phyloP scores from a whole-genome alignment of 2,888 invertebrate species.

The Petrophora chlorosata region DNA sequence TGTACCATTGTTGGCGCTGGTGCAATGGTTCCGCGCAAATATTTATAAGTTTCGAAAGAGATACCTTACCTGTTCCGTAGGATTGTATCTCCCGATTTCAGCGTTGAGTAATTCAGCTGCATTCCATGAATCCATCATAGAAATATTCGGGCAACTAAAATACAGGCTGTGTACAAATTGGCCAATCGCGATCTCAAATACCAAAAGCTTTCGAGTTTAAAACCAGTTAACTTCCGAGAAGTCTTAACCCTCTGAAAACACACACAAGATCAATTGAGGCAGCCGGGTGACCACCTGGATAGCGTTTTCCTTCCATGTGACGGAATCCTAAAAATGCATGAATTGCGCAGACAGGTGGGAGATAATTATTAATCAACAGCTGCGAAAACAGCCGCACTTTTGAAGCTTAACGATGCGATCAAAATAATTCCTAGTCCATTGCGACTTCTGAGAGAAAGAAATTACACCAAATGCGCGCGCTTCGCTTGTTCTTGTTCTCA shows the following conservation, averaged over 20 bases:
- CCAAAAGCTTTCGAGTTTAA: constrained; percentile 4
- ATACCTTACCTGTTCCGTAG: constrained; percentile 34
- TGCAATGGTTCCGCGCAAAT: constrained; percentile 33
- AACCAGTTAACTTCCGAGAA: too few relatives aligned
- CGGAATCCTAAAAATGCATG: constrained; percentile 47
- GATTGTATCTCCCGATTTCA: constrained; percentile 36
- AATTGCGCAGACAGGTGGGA: constrained; percentile 64
- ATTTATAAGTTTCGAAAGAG: constrained; percentile 34
- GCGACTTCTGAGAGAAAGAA: constrained; percentile 35
- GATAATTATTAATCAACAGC: constrained; percentile 69
- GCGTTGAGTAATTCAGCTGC: constrained; percentile 34
- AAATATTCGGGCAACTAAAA: constrained; percentile 29
- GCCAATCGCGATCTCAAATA: constrained; percentile 13
- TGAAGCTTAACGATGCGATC: constrained; percentile 55
- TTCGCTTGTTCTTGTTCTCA: constrained; percentile 41
- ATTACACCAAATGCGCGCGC: constrained; percentile 29
- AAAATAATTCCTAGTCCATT: constrained; percentile 50
- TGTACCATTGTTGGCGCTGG: constrained; percentile 23
- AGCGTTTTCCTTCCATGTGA: constrained; percentile 17
- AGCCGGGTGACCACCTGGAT: constrained; percentile 3
- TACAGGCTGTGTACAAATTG: constrained; percentile 21
- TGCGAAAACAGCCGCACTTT: constrained; percentile 61
- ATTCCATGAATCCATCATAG: constrained; percentile 32
- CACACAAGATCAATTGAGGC: too few relatives aligned
- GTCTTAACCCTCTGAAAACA: too few relatives aligned